Evolutionary conservation across 2,888 invertebrate species (phyloP), one percentile per base, ranked within the genome.

Genomic region (Criorhina ranunculi): DNA sequence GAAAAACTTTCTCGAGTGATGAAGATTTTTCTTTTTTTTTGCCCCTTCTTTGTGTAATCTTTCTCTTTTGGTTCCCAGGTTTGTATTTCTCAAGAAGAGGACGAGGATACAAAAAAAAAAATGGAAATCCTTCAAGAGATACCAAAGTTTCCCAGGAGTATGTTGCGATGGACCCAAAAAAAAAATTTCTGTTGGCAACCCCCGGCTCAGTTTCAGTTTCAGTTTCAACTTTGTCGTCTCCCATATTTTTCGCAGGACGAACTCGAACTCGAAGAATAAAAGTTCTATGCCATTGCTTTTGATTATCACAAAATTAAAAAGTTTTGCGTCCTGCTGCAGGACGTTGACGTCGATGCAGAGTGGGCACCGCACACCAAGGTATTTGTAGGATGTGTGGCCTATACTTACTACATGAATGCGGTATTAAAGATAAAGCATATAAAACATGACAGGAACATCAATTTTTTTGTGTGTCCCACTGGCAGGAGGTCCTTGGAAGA

Each of bases 271-370:
- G 12, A 53, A 57, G 62, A 59, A 75, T 51, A 79, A 80, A 85
- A 85, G 80, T 85, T 85, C 70, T 80, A 66, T 76, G 79, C 85
- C 85, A 85, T 85, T 85, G 85, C 85, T 85, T 85, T 85, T 85
- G 85, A 85, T 85, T 85, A 85, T 85, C 85, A 80, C 85, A 85
- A 85, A 85, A 85, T 85, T 85, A 85, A 85, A 85, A 85, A 85
- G 59, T 85, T 85, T 80, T 85, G 55, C 80, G 85, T 80, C 80
- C 80, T 73, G 69, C 69, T 55, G 66, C 70, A 80, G 73, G 75
- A 80, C 78, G 19, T 53, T 53, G 24, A 31, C 59, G 33, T 66
- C 40, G 42, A 29, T 5, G 31, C 8, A 29, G 6, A 5, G 15
- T 19, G 29, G 0, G 15, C 1, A 15, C 3, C 3, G 51, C 12